Percentiles rank a stretch among this genome's conserved stretches.
These are phyloP conservation scores for Cloeon dipterum DNA, from an alignment of 2,888 invertebrate species.

Conservation along the genomic window DNA sequence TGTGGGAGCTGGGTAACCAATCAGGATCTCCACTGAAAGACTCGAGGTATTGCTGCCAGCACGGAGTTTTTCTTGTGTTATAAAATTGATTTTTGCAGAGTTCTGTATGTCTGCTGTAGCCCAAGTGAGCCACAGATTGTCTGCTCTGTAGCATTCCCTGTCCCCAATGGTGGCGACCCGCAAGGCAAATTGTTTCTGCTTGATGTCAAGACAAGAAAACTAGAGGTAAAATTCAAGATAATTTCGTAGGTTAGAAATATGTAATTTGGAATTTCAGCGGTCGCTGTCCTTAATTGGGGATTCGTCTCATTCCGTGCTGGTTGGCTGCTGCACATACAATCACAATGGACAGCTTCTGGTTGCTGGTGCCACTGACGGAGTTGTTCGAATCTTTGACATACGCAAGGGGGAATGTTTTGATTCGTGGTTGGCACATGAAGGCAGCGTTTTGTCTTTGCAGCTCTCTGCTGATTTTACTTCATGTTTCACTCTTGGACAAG, in stretches of 20 bases:
- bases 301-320: constrained; percentile 13
- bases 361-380: constrained; percentile 30
- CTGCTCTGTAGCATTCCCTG: constrained; percentile 13
- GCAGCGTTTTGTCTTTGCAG: constrained; percentile 26
- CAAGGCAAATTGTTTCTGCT: constrained; percentile 28
- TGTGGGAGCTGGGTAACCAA: constrained; percentile 26
- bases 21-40: constrained; percentile 9
- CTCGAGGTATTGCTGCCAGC: constrained; percentile 7
- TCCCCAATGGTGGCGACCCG: constrained; percentile 11
- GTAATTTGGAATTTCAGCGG: constrained; percentile 3
- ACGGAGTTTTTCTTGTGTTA: neutral
- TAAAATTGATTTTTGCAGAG: constrained; percentile 13
- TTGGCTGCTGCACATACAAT: constrained; percentile 29
- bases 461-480: constrained; percentile 28
- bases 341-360: constrained; percentile 32
- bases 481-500: constrained; percentile 29
- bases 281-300: constrained; percentile 5
- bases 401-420: constrained; percentile 27
- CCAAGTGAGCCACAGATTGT: constrained; percentile 24
- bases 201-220: constrained; percentile 28
- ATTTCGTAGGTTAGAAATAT: neutral
- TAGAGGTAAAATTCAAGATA: constrained; percentile 18
- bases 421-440: constrained; percentile 27
- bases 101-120: constrained; percentile 24
- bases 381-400: constrained; percentile 28